A percentile compares a stretch with the other conserved stretches of the same genome.
Evolutionary conservation across 2,888 invertebrate species (phyloP).

Genomic region (Phytoseiulus persimilis): DNA sequence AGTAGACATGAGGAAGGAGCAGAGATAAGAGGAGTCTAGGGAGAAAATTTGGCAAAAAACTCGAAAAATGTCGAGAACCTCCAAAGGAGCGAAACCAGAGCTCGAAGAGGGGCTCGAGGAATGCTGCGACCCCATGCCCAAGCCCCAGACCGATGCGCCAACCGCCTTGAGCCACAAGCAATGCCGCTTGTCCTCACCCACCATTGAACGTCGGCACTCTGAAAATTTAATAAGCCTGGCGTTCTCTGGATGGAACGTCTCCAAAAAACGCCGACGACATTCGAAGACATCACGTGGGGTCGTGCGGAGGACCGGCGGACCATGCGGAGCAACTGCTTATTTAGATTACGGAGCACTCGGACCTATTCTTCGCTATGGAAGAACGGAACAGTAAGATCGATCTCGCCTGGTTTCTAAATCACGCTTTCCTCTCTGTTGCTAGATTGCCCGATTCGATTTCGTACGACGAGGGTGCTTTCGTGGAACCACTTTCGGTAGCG

Average conservation of each 20-base stretch:
- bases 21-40: neutral
- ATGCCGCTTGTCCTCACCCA: neutral
- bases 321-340: too few relatives aligned
- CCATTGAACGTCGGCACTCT: neutral
- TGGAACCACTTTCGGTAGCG: constrained; percentile 86
- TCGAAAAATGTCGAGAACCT: neutral
- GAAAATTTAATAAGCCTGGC: neutral
- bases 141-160: neutral
- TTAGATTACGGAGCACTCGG: too few relatives aligned
- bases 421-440: neutral
- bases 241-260: neutral
- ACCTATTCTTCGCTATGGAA: too few relatives aligned
- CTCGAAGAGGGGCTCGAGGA: neutral
- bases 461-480: constrained; percentile 77
- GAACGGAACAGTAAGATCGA: too few relatives aligned
- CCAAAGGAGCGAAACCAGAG: neutral
- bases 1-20: neutral
- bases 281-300: neutral
- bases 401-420: too few relatives aligned
- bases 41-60: neutral
- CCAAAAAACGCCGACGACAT: neutral
- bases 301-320: neutral
- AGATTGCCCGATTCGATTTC: neutral
- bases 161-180: neutral
- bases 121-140: neutral